A percentile compares a stretch with the other conserved stretches of the same genome.
These are phyloP conservation scores for Phylloscopus collybita DNA, from an alignment of 2,797 vertebrate genomes.

Conservation along the genomic window DNA sequence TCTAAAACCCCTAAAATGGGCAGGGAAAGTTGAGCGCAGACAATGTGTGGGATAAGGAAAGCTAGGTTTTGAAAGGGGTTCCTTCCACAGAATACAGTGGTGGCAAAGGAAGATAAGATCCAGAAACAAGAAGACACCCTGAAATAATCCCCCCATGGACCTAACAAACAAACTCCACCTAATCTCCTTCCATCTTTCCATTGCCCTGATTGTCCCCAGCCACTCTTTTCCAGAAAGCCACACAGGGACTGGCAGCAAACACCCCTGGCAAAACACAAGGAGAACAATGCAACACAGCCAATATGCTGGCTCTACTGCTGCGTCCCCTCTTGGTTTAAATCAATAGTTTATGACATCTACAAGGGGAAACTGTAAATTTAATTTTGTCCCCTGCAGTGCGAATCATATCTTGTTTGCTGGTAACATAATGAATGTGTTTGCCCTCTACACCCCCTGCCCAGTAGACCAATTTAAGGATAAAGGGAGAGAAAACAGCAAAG, in stretches of 20 bases:
- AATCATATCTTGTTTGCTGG: conserved; percentile 79
- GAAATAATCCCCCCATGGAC: not conserved
- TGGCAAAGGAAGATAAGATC: not conserved
- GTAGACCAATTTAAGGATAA: conserved; percentile 77
- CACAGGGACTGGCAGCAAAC: not conserved
- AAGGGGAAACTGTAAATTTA: conserved; percentile 82
- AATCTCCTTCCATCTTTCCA: not conserved
- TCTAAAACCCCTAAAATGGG: not conserved
- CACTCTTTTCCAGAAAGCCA: not conserved
- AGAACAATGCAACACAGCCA: not conserved
- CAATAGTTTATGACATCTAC: conserved; percentile 82
- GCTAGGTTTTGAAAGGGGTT: not conserved
- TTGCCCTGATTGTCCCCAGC: not conserved
- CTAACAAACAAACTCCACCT: not conserved
- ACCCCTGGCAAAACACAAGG: not conserved
- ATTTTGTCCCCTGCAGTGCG: conserved; percentile 78
- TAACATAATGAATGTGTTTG: conserved; percentile 81
- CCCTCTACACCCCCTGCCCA: conserved; percentile 75
- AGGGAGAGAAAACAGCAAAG: conserved; percentile 73
- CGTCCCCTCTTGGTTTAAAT: conserved; percentile 76
- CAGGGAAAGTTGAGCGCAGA: not conserved
- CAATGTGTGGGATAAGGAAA: not conserved
- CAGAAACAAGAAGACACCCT: not conserved
- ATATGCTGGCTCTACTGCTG: conserved; percentile 48
- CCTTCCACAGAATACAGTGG: not conserved